A percentile compares a stretch with the other conserved stretches of the same genome.
These are phyloP conservation scores for Calypte anna DNA, from an alignment of 2,113 vertebrate species.

Conservation along the genomic window DNA sequence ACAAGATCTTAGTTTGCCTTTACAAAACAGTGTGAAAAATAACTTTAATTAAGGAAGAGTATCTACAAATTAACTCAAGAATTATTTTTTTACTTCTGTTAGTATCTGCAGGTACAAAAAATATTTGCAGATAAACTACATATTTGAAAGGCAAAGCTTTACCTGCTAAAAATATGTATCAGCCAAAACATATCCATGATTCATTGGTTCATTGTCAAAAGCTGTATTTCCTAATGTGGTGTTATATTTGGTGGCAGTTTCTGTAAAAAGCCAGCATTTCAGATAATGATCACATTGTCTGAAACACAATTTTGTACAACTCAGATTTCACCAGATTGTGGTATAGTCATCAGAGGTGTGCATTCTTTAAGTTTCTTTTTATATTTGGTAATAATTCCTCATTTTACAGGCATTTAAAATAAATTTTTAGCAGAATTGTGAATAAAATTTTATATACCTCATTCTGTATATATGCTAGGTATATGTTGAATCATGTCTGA, in stretches of 20 bases:
- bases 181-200: neutral
- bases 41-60: neutral
- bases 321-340: neutral
- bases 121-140: neutral
- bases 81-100: neutral
- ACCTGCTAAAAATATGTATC: neutral
- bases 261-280: neutral
- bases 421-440: neutral
- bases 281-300: neutral
- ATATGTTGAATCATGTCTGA: neutral
- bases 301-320: neutral
- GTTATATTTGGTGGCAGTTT: neutral
- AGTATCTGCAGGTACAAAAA: neutral
- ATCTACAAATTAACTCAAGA: neutral
- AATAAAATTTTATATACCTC: neutral
- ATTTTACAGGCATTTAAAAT: neutral
- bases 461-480: neutral
- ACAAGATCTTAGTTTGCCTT: neutral
- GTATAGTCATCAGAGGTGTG: neutral
- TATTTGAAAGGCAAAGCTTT: neutral
- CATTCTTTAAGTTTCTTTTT: neutral
- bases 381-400: neutral
- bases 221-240: fast-evolving
- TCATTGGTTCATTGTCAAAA: neutral
- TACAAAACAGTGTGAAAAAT: neutral